Conservation (phyloP, 2,888 invertebrate species). For the Aspidiotus rigidus region DNA sequence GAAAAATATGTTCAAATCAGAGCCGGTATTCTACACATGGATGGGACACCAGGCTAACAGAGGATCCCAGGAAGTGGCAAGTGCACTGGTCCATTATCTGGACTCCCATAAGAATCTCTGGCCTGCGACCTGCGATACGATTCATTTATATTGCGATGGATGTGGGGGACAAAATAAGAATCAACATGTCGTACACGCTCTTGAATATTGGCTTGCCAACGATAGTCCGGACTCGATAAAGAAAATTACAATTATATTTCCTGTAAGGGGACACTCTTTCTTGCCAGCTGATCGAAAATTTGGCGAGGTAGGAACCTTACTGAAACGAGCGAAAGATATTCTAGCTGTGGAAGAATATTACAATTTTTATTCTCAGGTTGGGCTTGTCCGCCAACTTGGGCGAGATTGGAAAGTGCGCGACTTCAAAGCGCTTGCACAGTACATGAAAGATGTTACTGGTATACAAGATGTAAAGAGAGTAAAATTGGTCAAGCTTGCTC, state of each 20-base stretch:
- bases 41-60: neutral
- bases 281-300: neutral
- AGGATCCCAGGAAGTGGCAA: neutral
- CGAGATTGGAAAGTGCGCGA: neutral
- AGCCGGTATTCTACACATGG: conserved; percentile 2
- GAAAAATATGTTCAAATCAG: neutral
- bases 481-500: neutral
- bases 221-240: neutral
- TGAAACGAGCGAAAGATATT: neutral
- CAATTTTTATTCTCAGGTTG: neutral
- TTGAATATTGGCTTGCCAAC: neutral
- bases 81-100: neutral
- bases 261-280: neutral
- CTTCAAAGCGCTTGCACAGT: neutral
- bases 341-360: neutral
- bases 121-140: neutral
- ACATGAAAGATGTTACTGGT: neutral
- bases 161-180: neutral
- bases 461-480: neutral
- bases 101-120: neutral
- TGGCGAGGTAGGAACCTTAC: neutral
- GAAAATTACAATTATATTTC: neutral
- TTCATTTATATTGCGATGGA: neutral
- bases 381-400: neutral
- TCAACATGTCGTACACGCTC: neutral